Percentiles rank a stretch among this genome's conserved stretches.
Evolutionary conservation across 2,113 vertebrate species (phyloP).

Genomic region (Abramis brama): DNA sequence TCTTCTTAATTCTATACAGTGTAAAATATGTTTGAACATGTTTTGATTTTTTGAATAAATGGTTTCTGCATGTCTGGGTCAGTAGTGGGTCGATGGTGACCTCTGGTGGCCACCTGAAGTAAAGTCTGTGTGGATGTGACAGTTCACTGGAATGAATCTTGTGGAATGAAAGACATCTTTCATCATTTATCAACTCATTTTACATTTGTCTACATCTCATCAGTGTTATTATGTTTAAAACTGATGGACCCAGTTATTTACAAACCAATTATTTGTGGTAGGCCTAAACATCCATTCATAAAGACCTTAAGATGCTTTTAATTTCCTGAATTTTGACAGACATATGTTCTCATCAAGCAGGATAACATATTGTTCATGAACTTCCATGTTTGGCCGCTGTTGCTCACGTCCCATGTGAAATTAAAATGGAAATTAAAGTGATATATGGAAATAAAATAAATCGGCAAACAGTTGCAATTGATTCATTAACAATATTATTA

Average conservation of each 20-base stretch:
- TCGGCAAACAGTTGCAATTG: too few species aligned
- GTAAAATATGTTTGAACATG: neutral
- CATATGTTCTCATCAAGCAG: neutral
- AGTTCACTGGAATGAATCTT: neutral
- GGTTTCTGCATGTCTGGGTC: neutral
- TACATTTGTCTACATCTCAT: neutral
- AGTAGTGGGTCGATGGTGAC: neutral
- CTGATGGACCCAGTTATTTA: neutral
- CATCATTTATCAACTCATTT: too few species aligned
- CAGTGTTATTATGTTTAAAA: neutral
- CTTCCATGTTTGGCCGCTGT: neutral
- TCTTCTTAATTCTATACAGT: neutral
- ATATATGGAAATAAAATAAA: neutral
- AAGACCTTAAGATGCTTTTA: neutral
- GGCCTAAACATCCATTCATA: neutral
- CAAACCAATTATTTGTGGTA: neutral
- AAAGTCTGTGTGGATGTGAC: neutral
- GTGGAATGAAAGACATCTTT: neutral
- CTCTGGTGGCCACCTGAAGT: neutral
- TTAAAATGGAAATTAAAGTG: neutral
- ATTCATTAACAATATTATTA: too few species aligned
- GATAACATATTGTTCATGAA: too few species aligned
- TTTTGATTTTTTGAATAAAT: neutral
- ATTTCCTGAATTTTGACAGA: neutral
- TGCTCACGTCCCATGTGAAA: neutral